phyloP scores from a whole-genome alignment of 1,140 invertebrate species.

The Schlechtendalia chinensis region DNA sequence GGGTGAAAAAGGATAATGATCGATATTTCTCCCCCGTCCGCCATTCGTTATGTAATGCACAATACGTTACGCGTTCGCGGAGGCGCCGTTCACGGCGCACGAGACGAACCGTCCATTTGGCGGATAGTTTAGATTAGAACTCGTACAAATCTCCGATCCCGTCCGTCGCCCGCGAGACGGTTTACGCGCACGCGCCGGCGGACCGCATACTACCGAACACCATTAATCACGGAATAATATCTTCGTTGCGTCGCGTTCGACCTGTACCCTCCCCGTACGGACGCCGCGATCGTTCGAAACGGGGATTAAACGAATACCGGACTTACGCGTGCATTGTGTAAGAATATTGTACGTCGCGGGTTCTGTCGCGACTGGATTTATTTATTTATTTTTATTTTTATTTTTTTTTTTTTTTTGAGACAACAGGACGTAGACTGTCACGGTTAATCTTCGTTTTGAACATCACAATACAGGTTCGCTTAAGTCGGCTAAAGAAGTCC shows the following conservation, averaged over 20 bases:
- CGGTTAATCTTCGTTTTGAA: neutral
- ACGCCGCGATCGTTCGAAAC: slow-evolving; percentile 16
- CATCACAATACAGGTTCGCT: neutral
- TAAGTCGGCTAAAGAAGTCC: neutral
- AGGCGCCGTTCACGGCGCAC: no score
- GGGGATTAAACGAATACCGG: slow-evolving; percentile 17
- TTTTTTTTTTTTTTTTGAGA: no score
- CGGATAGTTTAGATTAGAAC: slow-evolving; percentile 5
- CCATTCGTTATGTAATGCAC: neutral
- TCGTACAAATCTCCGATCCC: neutral
- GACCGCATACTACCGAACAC: neutral
- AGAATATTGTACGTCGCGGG: no score
- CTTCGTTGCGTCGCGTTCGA: neutral
- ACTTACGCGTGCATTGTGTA: no score
- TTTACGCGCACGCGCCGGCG: no score
- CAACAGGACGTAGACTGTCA: neutral
- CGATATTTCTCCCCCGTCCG: neutral
- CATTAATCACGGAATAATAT: slow-evolving; percentile 29
- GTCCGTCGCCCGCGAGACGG: neutral
- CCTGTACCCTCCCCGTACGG: neutral
- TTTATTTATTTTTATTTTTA: no score
- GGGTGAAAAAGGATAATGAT: slow-evolving; percentile 3
- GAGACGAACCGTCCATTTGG: neutral
- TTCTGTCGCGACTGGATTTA: neutral
- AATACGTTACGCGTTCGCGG: neutral